A percentile compares a stretch with the other conserved stretches of the same genome.
These are phyloP conservation scores for Lottia gigantea DNA, from an alignment of 2,888 invertebrate genomes.

Conservation along the genomic window DNA sequence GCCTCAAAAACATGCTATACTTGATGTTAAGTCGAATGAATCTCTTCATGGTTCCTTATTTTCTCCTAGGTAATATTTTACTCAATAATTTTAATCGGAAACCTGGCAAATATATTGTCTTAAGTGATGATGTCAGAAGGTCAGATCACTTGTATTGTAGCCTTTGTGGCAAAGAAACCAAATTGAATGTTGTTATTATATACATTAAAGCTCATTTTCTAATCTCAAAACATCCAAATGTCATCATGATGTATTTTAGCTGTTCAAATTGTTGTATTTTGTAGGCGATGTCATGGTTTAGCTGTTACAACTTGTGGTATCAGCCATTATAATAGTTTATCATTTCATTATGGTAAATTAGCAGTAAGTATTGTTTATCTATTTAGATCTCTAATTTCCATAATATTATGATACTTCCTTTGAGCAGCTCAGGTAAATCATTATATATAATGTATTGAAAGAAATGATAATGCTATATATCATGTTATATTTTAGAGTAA, in stretches of 20 bases:
- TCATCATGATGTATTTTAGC: not conserved
- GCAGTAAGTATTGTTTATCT: not conserved
- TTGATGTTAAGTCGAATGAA: too few relatives aligned
- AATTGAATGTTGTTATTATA: too few relatives aligned
- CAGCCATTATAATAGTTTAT: constrained; percentile 64
- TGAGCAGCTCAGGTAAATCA: constrained; percentile 40
- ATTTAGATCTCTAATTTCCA: not conserved
- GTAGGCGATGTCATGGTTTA: constrained; percentile 61
- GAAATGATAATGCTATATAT: constrained; percentile 56
- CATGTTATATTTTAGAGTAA: constrained; percentile 40
- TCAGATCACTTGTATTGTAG: too few relatives aligned
- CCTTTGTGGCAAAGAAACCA: too few relatives aligned
- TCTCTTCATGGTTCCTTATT: not conserved
- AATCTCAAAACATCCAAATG: too few relatives aligned
- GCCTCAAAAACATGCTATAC: constrained; percentile 29
- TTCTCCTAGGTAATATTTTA: constrained; percentile 9
- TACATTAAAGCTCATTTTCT: too few relatives aligned
- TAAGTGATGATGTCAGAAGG: too few relatives aligned
- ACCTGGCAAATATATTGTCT: too few relatives aligned
- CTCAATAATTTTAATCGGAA: too few relatives aligned
- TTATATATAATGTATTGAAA: too few relatives aligned
- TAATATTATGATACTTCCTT: too few relatives aligned
- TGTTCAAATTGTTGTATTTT: constrained; percentile 17
- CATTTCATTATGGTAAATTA: constrained; percentile 56
- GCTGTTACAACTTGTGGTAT: constrained; percentile 59